phyloP scores from a whole-genome alignment of 2,113 vertebrate genomes.

The Thymallus thymallus region DNA sequence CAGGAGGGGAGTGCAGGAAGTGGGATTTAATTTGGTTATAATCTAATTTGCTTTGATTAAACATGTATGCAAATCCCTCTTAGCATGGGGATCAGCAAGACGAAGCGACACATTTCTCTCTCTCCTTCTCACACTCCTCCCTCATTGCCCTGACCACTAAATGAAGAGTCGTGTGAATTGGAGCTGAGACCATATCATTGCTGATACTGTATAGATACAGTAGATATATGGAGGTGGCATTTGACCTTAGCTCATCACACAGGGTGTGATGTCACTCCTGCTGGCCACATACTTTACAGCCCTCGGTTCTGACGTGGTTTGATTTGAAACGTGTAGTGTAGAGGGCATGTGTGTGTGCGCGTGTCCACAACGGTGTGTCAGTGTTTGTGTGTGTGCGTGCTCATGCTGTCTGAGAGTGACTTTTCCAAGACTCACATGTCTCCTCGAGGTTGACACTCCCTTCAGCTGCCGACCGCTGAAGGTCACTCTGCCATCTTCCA shows the following conservation, averaged over 20 bases:
- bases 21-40: conserved; percentile 80
- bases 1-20: conserved; percentile 71
- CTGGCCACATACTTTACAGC: too few relatives aligned
- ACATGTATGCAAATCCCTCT: conserved; percentile 82
- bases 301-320: too few relatives aligned
- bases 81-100: conserved; percentile 63
- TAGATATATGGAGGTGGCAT: conserved; percentile 31
- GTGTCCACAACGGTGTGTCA: conserved; percentile 16
- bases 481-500: conserved; percentile 49
- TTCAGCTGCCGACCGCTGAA: conserved; percentile 52
- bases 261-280: conserved; percentile 48
- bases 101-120: conserved; percentile 59
- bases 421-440: conserved; percentile 54
- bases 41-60: conserved; percentile 85
- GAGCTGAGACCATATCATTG: conserved; percentile 22
- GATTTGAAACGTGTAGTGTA: neutral
- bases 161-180: conserved; percentile 40
- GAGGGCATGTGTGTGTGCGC: conserved; percentile 7
- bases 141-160: neutral
- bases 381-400: conserved; percentile 4
- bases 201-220: conserved; percentile 11
- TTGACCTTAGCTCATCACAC: conserved; percentile 39
- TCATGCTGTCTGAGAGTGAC: conserved; percentile 52
- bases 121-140: conserved; percentile 18
- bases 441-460: conserved; percentile 55